Conservation (phyloP, 2,797 vertebrate genomes). For the Lycodopsis pacificus region DNA sequence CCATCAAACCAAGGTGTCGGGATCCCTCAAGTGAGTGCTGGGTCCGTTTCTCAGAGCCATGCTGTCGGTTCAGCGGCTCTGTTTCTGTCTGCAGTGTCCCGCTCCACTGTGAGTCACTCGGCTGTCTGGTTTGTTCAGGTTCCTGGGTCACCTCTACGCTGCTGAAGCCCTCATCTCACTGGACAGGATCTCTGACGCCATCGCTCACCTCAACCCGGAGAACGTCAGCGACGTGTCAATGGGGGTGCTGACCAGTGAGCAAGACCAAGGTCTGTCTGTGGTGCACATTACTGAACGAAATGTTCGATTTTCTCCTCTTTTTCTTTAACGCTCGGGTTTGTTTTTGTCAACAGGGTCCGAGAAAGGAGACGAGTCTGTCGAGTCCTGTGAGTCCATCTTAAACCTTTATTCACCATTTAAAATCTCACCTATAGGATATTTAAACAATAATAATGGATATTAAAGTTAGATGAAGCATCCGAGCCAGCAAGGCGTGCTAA, state of each 20-base stretch:
- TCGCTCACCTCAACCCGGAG: slow-evolving; percentile 96
- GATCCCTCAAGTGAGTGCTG: slow-evolving; percentile 94
- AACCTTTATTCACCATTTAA: background rate
- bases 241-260: slow-evolving; percentile 92
- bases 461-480: background rate
- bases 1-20: slow-evolving; percentile 95
- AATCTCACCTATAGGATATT: background rate
- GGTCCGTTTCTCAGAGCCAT: background rate
- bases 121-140: slow-evolving; percentile 79
- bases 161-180: slow-evolving; percentile 98
- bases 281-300: too few species aligned
- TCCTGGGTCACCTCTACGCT: slow-evolving; percentile 97
- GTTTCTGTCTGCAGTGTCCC: background rate
- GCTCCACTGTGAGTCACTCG: background rate
- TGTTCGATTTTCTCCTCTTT: too few species aligned
- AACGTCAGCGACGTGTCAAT: slow-evolving; percentile 97
- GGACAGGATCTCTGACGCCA: slow-evolving; percentile 98
- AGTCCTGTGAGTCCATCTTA: slow-evolving; percentile 89
- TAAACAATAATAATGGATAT: background rate
- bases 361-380: slow-evolving; percentile 94
- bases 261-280: slow-evolving; percentile 91
- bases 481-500: too few species aligned
- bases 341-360: slow-evolving; percentile 88
- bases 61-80: background rate
- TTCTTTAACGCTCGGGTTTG: background rate